Evolutionary conservation across 2,888 invertebrate genomes (phyloP).

Genomic region (Pteria penguin): DNA sequence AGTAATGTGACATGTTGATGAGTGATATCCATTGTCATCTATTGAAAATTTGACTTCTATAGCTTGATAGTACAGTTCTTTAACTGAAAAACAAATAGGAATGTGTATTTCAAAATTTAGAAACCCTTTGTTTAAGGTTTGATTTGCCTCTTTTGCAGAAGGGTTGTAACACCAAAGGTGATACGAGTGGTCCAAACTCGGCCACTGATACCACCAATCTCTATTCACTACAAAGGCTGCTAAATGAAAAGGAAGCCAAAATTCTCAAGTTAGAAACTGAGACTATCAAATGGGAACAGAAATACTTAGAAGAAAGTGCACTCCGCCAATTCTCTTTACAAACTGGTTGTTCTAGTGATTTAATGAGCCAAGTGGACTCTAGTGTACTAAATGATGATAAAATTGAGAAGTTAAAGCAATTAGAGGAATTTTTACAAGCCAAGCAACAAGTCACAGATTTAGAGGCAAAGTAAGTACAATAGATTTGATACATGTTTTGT

Average conservation of each 20-base stretch:
- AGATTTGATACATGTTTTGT: no score
- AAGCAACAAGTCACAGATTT: constrained; percentile 92
- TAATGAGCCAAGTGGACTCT: constrained; percentile 9
- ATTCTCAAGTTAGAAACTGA: constrained; percentile 80
- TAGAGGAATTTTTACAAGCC: constrained; percentile 92
- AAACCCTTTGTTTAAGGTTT: no score
- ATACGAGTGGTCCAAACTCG: no score
- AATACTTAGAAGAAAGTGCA: constrained; percentile 61
- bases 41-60: no score
- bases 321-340: constrained; percentile 31
- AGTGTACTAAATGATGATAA: constrained; percentile 87
- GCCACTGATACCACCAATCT: constrained; percentile 36
- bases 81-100: no score
- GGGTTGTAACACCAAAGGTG: no score
- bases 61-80: no score
- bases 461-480: constrained; percentile 86
- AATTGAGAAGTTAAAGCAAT: constrained; percentile 91
- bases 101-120: no score
- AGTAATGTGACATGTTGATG: no score
- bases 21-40: no score
- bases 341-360: constrained; percentile 17
- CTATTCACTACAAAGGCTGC: constrained; percentile 81
- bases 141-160: no score
- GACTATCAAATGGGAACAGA: constrained; percentile 83
- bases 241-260: constrained; percentile 86